These are phyloP conservation scores for Hemicentrotus pulcherrimus DNA, from an alignment of 35 echinoderm and acorn worm genomes.

Conservation along the genomic window DNA sequence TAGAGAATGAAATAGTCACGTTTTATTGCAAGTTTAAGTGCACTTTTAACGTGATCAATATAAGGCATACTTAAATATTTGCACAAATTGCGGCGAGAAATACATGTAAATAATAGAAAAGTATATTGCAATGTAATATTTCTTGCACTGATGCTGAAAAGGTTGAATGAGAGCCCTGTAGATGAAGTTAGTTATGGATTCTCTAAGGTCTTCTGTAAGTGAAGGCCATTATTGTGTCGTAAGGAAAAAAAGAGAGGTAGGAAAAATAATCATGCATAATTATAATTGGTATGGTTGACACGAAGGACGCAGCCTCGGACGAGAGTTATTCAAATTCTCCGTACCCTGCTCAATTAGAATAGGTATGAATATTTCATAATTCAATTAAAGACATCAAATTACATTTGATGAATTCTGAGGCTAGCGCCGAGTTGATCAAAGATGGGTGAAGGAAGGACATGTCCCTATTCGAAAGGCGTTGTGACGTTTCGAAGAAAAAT, in stretches of 20 bases:
- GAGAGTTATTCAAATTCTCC: background rate
- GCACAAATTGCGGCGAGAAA: background rate
- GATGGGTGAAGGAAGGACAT: background rate
- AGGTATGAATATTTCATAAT: slow-evolving; percentile 14
- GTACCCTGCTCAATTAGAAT: background rate
- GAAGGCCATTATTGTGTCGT: too few relatives aligned
- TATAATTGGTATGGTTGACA: background rate
- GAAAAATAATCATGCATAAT: background rate
- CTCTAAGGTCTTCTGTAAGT: background rate
- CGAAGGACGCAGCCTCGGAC: background rate
- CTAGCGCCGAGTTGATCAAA: background rate
- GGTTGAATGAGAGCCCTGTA: background rate
- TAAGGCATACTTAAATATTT: background rate
- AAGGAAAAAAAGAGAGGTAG: background rate
- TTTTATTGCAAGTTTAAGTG: background rate
- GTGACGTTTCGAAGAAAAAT: background rate
- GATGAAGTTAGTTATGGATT: background rate
- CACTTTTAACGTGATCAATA: background rate
- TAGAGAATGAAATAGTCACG: too few relatives aligned
- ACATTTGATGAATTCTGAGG: background rate
- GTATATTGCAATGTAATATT: background rate
- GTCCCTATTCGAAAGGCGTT: background rate
- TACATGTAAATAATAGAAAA: slow-evolving; percentile 5
- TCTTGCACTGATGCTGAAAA: background rate
- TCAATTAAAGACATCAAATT: slow-evolving; percentile 14